These are phyloP conservation scores for Yponomeuta cagnagella DNA, from an alignment of 2,888 invertebrate species.

Conservation along the genomic window DNA sequence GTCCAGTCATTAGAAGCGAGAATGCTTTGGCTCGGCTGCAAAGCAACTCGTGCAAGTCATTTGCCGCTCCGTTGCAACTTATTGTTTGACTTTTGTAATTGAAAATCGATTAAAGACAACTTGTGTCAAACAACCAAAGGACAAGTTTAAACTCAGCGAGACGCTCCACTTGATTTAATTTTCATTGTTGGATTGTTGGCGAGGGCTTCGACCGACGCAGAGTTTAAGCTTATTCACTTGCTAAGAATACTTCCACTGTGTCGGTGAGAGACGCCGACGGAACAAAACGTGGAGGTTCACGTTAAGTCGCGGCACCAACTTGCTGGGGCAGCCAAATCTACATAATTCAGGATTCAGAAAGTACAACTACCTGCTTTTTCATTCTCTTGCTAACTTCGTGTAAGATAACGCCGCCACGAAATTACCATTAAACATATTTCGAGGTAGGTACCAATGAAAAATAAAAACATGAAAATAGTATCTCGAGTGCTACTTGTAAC, in stretches of 20 bases:
- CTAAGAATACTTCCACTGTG: background rate
- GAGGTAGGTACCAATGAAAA: background rate
- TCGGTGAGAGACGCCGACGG: background rate
- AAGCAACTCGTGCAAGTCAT: background rate
- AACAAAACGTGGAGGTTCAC: background rate
- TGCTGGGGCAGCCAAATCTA: background rate
- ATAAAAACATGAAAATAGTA: background rate
- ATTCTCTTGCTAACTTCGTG: background rate
- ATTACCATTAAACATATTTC: background rate
- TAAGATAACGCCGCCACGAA: background rate
- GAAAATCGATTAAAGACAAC: conserved; percentile 13
- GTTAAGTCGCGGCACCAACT: background rate
- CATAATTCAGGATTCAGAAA: background rate
- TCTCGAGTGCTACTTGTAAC: background rate
- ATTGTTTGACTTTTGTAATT: conserved; percentile 12
- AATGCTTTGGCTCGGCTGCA: background rate
- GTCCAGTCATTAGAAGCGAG: background rate
- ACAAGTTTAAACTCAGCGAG: conserved; percentile 5
- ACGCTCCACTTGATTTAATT: conserved; percentile 1
- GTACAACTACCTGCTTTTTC: background rate
- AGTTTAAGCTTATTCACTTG: background rate
- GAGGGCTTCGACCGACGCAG: background rate
- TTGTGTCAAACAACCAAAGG: conserved; percentile 3
- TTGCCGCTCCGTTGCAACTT: conserved; percentile 11
- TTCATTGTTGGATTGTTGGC: conserved; percentile 8